A percentile compares a stretch with the other conserved stretches of the same genome.
These are phyloP conservation scores for Drosophila melanosoma DNA, from an alignment of 2,888 invertebrate genomes.

Conservation along the genomic window DNA sequence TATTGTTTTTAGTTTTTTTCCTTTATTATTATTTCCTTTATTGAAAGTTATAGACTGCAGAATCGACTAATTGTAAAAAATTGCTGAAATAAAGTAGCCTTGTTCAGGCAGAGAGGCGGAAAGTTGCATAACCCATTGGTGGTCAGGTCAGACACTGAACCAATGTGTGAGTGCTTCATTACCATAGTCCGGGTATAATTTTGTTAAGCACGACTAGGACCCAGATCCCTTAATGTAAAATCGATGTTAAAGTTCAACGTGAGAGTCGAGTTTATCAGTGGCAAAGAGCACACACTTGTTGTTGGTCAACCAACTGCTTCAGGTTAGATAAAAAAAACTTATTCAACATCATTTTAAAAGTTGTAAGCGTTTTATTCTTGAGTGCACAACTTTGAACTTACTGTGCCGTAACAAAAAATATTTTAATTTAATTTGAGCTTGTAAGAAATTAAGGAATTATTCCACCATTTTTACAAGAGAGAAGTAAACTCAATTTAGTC, in stretches of 20 bases:
- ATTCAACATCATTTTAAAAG: background rate
- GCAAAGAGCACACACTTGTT: background rate
- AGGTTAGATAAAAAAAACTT: background rate
- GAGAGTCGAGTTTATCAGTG: background rate
- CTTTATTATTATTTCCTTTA: background rate
- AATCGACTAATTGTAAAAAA: background rate
- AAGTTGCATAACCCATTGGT: conserved; percentile 10
- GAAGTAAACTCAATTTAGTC: background rate
- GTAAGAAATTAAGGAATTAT: background rate
- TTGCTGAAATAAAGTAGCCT: background rate
- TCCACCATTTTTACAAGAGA: background rate
- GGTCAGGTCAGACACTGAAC: conserved; percentile 5
- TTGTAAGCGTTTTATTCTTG: background rate
- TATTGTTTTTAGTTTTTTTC: background rate
- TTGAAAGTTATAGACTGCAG: no score
- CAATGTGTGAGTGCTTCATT: conserved; percentile 48
- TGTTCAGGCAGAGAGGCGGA: conserved; percentile 4
- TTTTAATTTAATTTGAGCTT: background rate
- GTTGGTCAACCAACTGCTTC: background rate
- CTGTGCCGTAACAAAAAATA: background rate
- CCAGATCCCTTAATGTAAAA: background rate
- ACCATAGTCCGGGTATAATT: conserved; percentile 41
- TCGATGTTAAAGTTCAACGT: background rate
- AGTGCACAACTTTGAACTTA: background rate
- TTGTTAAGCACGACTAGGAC: background rate